phyloP scores from a whole-genome alignment of 2,113 vertebrate genomes.

The Maylandia zebra region DNA sequence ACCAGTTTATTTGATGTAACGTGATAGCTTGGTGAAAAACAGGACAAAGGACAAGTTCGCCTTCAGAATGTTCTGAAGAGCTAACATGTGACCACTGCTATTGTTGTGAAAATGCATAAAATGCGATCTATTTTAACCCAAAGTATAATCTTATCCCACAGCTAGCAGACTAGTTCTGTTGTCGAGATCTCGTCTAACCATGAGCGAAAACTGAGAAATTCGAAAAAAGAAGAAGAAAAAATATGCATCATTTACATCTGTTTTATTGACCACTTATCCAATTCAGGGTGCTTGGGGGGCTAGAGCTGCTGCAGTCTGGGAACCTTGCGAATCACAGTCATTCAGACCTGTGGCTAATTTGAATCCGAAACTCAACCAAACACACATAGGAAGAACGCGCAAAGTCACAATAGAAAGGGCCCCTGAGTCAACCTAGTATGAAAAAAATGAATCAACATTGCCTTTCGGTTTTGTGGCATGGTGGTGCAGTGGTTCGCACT shows the following conservation, averaged over 20 bases:
- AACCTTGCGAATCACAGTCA: background rate
- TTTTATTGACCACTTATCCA: background rate
- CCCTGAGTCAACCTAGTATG: background rate
- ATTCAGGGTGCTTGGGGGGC: background rate
- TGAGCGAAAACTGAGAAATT: background rate
- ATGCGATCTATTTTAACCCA: background rate
- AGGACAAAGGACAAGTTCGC: background rate
- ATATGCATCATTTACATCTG: background rate
- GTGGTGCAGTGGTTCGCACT: rapidly evolving
- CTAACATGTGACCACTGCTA: background rate
- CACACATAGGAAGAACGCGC: background rate
- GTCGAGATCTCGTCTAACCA: rapidly evolving
- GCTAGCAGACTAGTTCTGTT: background rate
- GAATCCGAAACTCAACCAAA: background rate
- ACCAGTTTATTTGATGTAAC: background rate
- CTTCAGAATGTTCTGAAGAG: background rate
- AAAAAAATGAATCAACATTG: background rate
- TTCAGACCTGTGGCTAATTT: background rate
- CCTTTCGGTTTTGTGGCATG: background rate
- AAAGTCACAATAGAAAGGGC: background rate
- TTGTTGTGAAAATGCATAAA: background rate
- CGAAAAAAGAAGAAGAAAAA: background rate
- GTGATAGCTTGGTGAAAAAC: background rate
- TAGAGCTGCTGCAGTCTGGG: background rate
- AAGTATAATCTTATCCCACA: background rate